Evolutionary conservation across 1,140 invertebrate species (phyloP).

Genomic region (Euura saliciscinereae): DNA sequence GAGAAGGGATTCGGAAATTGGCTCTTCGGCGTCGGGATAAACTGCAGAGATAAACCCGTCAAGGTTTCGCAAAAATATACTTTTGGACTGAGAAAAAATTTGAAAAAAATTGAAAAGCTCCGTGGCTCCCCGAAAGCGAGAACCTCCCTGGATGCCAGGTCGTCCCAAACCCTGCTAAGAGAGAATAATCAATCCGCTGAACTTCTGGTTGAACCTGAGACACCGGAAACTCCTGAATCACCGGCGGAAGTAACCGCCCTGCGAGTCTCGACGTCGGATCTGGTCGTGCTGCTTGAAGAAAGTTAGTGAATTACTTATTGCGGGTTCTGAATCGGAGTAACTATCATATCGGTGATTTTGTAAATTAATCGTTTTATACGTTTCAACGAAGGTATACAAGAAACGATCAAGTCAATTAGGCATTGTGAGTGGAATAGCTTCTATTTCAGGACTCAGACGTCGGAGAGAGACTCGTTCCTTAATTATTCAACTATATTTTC

Average conservation of each 20-base stretch:
- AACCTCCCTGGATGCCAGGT: not conserved
- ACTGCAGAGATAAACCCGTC: not conserved
- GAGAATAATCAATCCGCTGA: not conserved
- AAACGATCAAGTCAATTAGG: too few species aligned
- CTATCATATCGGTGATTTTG: too few species aligned
- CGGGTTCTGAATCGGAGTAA: too few species aligned
- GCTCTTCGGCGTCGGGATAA: not conserved
- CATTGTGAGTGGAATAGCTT: too few species aligned
- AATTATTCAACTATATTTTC: too few species aligned
- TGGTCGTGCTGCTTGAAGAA: not conserved
- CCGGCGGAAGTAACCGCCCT: not conserved
- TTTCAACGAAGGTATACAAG: too few species aligned
- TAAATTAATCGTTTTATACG: too few species aligned
- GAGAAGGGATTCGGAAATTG: constrained; percentile 1
- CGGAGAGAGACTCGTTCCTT: too few species aligned
- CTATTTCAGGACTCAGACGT: too few species aligned
- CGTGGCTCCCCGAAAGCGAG: not conserved
- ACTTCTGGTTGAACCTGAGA: not conserved
- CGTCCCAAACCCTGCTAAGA: not conserved
- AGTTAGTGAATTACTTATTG: not conserved
- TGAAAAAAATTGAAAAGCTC: not conserved
- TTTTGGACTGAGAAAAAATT: not conserved
- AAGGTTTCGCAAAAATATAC: not conserved
- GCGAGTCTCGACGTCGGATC: not conserved
- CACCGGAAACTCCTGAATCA: not conserved